Evolutionary conservation across 2,113 vertebrate genomes (phyloP).

Genomic region (Peucedramus taeniatus): DNA sequence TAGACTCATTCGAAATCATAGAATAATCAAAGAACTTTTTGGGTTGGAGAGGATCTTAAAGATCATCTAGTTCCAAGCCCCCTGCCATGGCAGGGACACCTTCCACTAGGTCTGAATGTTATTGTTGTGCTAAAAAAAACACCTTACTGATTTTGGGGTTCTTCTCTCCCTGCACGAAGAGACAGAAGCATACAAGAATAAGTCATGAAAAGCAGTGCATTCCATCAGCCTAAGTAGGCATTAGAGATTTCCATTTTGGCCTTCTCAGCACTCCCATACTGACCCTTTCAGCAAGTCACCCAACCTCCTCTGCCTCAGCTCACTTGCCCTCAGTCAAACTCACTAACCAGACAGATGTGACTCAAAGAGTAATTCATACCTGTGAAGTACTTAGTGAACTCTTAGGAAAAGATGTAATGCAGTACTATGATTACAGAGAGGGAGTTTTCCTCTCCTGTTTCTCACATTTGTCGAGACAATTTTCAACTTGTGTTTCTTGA

Average conservation of each 20-base stretch:
- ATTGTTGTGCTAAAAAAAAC: background rate
- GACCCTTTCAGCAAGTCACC: background rate
- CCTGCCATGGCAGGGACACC: too few species aligned
- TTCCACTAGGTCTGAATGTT: background rate
- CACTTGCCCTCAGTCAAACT: background rate
- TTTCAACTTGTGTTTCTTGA: background rate
- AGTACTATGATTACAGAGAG: background rate
- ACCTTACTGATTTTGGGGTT: background rate
- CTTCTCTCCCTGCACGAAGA: background rate
- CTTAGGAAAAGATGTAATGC: background rate
- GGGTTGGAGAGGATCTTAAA: background rate
- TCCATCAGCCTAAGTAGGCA: background rate
- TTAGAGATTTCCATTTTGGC: background rate
- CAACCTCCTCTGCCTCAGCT: background rate
- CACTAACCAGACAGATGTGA: background rate
- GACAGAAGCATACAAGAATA: background rate
- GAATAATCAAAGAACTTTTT: background rate
- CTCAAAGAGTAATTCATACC: background rate
- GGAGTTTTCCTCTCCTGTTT: background rate
- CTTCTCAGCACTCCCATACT: background rate
- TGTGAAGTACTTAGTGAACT: background rate
- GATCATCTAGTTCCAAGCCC: accelerated
- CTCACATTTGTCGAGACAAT: background rate
- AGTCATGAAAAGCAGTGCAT: background rate
- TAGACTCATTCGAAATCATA: background rate